Evolutionary conservation across 2,113 vertebrate species (phyloP), one percentile per base, ranked within the genome.

Genomic region (Engystomops pustulosus): DNA sequence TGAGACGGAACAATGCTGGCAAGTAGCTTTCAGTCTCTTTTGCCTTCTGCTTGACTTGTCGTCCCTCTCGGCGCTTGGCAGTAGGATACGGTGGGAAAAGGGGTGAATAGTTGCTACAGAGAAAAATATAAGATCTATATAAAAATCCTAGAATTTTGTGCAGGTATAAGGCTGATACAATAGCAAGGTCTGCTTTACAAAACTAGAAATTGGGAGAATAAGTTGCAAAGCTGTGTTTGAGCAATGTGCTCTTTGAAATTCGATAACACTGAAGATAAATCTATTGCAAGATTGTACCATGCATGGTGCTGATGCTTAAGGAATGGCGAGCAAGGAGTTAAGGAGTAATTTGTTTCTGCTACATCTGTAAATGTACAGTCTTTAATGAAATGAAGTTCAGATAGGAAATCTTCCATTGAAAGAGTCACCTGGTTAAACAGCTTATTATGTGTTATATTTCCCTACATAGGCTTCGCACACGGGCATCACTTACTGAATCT

Each of bases 371-470:
- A 62, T 6, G 4, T 15, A 20, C 8, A 65, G 17, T 36, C 60
- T 32, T 36, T 32, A 6, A 62, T 65, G 18, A 30, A 65, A 32
- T 65, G 27, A 32, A n/a, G 11, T 15, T 32, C 3, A 3, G 12
- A 15, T 65, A 60, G 58, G 23, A 62, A 65, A 32, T 65, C 8
- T 36, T 20, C 3, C 30, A 65, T 34, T 20, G 30, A 3, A 6
- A 20, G 9, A 36, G 25, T 74, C 70, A 44, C 68, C 36, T 23
- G 68, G 25, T 55, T 36, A 47, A 76, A 27, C 75, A 38, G 32
- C 74, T 30, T 84, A 84, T 69, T 69, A 34, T 75, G 30, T 84
- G 82, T 15, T 18, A 36, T 44, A 70, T 76, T 84, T 55, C 51
- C 15, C 32, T 32, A 32, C 15, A 45, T 12, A 79, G 47, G 44